These are phyloP conservation scores for Antheraea yamamai DNA, from an alignment of 2,888 invertebrate species.

Conservation along the genomic window DNA sequence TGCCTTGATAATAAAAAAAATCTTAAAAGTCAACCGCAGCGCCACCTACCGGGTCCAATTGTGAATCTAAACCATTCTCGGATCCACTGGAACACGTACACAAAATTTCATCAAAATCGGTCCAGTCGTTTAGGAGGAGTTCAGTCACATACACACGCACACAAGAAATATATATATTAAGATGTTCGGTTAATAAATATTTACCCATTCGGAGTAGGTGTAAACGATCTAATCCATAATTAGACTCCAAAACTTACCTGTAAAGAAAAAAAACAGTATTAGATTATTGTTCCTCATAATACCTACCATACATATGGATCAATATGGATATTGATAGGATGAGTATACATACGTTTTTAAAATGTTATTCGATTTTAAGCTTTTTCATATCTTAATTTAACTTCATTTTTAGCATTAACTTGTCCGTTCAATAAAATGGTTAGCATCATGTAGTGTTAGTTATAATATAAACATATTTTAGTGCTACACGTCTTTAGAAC, in stretches of 20 bases:
- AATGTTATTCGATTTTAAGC: neutral
- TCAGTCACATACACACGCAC: no score
- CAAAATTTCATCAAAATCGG: no score
- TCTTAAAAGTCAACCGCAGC: no score
- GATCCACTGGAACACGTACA: no score
- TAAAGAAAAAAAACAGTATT: conserved; percentile 26
- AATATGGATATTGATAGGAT: neutral
- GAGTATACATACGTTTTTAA: neutral
- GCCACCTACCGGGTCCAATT: no score
- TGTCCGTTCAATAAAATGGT: neutral
- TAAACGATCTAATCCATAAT: neutral
- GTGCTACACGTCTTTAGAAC: conserved; percentile 6
- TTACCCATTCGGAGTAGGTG: neutral
- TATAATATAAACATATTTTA: neutral
- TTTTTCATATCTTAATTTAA: neutral
- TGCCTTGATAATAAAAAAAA: no score
- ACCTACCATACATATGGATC: no score
- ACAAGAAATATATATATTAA: no score
- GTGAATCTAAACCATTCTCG: no score
- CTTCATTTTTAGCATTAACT: neutral
- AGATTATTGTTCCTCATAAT: neutral
- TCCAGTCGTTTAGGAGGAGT: no score
- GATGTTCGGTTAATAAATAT: neutral
- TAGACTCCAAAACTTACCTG: conserved; percentile 38
- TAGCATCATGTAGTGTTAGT: neutral